phyloP scores from a whole-genome alignment of 2,797 vertebrate species.

The Muscicapa striata region DNA sequence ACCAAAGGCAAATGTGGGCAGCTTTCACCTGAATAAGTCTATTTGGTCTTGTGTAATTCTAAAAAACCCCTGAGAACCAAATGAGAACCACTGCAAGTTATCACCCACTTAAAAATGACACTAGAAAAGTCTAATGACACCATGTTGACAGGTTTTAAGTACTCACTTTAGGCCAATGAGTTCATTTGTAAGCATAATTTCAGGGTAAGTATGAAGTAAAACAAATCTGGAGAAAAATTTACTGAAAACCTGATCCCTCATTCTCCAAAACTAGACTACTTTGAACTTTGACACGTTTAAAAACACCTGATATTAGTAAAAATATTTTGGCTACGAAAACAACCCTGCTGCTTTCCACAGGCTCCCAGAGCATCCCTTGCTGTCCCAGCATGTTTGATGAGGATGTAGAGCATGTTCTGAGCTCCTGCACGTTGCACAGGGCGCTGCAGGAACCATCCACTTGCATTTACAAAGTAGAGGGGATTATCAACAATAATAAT shows the following conservation, averaged over 20 bases:
- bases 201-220: not conserved
- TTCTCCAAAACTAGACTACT: not conserved
- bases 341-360: not conserved
- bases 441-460: not conserved
- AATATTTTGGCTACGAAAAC: not conserved
- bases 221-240: not conserved
- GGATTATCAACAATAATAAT: not conserved
- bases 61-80: not conserved
- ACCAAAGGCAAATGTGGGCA: not conserved
- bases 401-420: rapidly evolving
- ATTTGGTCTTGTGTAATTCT: not conserved
- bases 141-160: not conserved
- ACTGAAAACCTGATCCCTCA: not conserved
- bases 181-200: not conserved
- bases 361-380: not conserved
- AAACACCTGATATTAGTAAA: not conserved
- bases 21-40: not conserved
- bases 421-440: not conserved
- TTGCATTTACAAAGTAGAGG: not conserved
- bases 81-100: not conserved
- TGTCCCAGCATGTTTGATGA: not conserved
- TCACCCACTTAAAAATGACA: not conserved
- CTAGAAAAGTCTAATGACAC: not conserved
- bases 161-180: not conserved
- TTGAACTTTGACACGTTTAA: not conserved